Base-by-base conservation (phyloP, 2,113 vertebrate species). In the Calidris pygmaea region DNA sequence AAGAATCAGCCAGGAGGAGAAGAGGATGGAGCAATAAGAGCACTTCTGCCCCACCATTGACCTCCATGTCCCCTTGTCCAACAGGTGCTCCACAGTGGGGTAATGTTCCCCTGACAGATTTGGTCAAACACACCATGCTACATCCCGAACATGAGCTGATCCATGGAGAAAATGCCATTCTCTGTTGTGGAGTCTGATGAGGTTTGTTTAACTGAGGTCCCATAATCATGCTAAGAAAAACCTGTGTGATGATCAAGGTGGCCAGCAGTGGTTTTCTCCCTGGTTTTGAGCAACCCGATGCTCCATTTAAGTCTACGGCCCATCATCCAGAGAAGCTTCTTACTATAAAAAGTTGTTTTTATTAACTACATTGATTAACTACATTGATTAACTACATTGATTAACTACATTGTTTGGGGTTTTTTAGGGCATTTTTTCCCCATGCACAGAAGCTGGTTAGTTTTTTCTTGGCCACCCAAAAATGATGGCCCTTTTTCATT, bases 131-230 rank as follows among this genome's bases (percentile, higher is more conserved):
- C 9, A n/a, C 24, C 7, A 18, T 53, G 24, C 58, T 35, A 6
- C 16, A 23, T 4, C 27, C 29, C 50, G 50, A 56, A n/a, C 22
- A n/a, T 0, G 1, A 20, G 10, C 24, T 23, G 15, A 15, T 7
- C 56, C 20, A 21, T 37, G 43, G 19, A 59, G 70, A 52, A 88
- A 89, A 52, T 9, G 7, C 4, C 56, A 8, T 14, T n/a, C 26
- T 10, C 41, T 65, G 12, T 16, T 55, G 32, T 59, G 18, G 41
- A 83, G 5, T 32, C 41, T 22, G 12, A 1, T 35, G n/a, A 1
- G 14, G 7, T n/a, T 65, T 32, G 4, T 14, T 73, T 66, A 43
- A 14, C 23, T 45, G 48, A 76, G 26, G 32, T 47, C n/a, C 47
- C 21, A 5, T 3, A 39, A 65, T 3, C 0, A 0, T 50, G 43